Conservation (phyloP, 2,797 vertebrate species). For the Acridotheres tristis region DNA sequence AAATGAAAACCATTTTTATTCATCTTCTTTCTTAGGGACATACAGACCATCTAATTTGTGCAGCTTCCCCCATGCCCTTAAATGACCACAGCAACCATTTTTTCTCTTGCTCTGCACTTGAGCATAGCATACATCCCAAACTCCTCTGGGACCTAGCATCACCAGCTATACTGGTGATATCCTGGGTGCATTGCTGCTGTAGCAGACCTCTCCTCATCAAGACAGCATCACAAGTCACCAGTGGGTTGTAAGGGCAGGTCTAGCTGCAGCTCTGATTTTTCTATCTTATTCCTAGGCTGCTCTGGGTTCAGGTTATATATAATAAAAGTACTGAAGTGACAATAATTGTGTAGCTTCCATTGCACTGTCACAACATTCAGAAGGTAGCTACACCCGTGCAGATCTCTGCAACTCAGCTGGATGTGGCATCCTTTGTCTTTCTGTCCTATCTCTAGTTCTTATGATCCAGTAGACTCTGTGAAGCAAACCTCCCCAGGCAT, state of each 20-base stretch:
- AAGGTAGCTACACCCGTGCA: background rate
- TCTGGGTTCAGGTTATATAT: background rate
- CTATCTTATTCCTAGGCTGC: background rate
- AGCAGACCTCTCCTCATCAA: rapidly evolving
- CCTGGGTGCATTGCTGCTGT: background rate
- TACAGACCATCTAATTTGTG: background rate
- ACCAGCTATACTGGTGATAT: background rate
- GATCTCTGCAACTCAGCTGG: background rate
- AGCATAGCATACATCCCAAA: rapidly evolving
- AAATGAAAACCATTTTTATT: background rate
- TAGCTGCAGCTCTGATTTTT: background rate
- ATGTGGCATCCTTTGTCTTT: background rate
- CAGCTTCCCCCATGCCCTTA: background rate
- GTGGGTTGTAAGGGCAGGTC: background rate
- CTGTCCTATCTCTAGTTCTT: background rate
- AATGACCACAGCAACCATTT: background rate
- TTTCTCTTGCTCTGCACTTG: background rate
- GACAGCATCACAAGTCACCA: background rate
- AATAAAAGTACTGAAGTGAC: background rate
- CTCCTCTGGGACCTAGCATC: background rate
- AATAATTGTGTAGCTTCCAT: background rate
- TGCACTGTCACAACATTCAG: background rate
- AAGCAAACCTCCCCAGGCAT: background rate
- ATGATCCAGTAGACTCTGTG: background rate
- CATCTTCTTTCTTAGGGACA: background rate